Base-by-base conservation (phyloP, 2,797 vertebrate species). In the Neosilurus mollespiculum region DNA sequence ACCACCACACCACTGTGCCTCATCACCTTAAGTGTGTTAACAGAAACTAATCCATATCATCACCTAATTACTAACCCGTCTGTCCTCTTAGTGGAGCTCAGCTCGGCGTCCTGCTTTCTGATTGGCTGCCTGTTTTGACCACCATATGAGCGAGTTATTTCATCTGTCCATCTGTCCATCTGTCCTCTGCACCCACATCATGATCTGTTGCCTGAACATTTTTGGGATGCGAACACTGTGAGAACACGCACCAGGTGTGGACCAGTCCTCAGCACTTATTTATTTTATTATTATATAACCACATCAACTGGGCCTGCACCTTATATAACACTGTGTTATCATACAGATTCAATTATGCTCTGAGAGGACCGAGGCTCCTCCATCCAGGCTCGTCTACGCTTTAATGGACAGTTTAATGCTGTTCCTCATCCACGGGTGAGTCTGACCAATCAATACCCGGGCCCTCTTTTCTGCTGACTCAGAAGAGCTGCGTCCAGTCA, bases 121-220 rank as follows among this genome's bases (percentile, higher is more conserved):
- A 66, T 56, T 69, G 24, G 78, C 82, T 82, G 59, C 58, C 84
- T 78, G 83, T 78, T 80, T 81, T 86, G 16, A n/a, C 72, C 77
- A 84, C 82, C 64, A 75, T 81, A 88, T 85, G 73, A 87, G 58
- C 83, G 82, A 80, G 61, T 51, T 88, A 81, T 84, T 78, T 82
- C 88, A 86, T 81, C 85, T 86, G 84, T 54, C 85, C 88, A 83
- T 82, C 84, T 90, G 81, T 81, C 71, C 73, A 59, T 76, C 87
- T 89, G 87, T 87, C 81, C 62, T 84, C 80, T 84, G 82, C 85
- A 88, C 87, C 89, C 86, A 90, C 76, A 85, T n/a, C 76, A 72
- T 84, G 37, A 9, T 51, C 80, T 78, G 87, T 85, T 85, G 62
- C 81, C 71, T 67, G 10, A 49, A 78, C 82, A 18, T 67, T 85